phyloP scores from a whole-genome alignment of 2,113 vertebrate species.

The Eclectus roratus region DNA sequence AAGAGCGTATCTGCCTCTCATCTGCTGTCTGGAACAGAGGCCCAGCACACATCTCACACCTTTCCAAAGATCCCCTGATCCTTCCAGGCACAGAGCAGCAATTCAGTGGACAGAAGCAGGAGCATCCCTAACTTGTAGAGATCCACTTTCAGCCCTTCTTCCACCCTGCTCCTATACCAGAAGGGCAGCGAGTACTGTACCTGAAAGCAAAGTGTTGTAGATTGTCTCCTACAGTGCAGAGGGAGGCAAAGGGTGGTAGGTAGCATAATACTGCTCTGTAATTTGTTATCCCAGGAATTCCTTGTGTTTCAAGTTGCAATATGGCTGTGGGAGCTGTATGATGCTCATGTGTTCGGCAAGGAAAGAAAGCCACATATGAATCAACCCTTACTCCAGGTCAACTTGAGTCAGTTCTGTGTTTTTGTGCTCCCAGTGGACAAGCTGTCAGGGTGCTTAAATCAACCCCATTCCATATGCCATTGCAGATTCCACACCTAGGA shows the following conservation, averaged over 20 bases:
- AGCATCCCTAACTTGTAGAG: not conserved
- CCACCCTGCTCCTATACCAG: not conserved
- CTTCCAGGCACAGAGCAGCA: not conserved
- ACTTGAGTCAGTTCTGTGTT: not conserved
- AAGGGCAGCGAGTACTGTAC: not conserved
- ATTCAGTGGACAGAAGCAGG: not conserved
- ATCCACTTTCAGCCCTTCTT: not conserved
- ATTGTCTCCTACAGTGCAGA: not conserved
- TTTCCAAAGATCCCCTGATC: not conserved
- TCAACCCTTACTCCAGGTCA: accelerated
- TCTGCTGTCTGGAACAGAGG: not conserved
- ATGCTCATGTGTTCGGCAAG: not conserved
- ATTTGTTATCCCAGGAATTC: not conserved
- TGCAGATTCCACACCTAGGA: too few relatives aligned
- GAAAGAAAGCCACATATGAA: not conserved
- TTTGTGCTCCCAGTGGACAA: not conserved
- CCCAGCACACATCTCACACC: not conserved
- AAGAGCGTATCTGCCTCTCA: not conserved
- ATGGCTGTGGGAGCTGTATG: not conserved
- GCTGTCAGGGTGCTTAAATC: not conserved
- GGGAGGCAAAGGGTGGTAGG: not conserved
- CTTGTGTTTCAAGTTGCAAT: not conserved
- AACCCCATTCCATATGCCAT: too few relatives aligned
- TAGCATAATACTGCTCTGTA: not conserved
- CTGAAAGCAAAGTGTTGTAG: not conserved